phyloP scores from a whole-genome alignment of 2,888 invertebrate species.

The Eudasyphora cyanicolor region DNA sequence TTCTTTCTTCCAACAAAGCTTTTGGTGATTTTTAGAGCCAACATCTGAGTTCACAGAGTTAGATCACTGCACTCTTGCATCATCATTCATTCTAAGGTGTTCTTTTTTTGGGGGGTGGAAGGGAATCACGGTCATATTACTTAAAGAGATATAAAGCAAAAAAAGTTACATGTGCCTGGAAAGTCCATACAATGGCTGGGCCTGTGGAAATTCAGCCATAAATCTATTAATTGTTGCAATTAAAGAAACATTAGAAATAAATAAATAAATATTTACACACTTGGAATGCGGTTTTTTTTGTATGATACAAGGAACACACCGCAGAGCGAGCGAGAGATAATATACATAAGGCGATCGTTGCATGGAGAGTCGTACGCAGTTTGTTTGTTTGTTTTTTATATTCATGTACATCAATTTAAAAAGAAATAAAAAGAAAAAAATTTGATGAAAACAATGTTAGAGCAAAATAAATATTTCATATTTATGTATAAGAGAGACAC shows the following conservation, averaged over 20 bases:
- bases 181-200: slow-evolving; percentile 62
- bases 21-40: not conserved
- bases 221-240: slow-evolving; percentile 40
- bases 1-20: not conserved
- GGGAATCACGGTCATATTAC: not conserved
- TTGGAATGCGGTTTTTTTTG: not conserved
- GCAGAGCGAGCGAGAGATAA: slow-evolving; percentile 27
- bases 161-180: slow-evolving; percentile 61
- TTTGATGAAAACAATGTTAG: slow-evolving; percentile 39
- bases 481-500: slow-evolving; percentile 43
- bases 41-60: not conserved
- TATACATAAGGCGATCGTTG: slow-evolving; percentile 29
- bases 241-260: not conserved
- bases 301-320: slow-evolving; percentile 32
- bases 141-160: not conserved
- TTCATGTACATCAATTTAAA: slow-evolving; percentile 38
- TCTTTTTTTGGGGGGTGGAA: too few relatives aligned
- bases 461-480: slow-evolving; percentile 39
- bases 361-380: slow-evolving; percentile 31
- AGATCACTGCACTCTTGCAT: too few relatives aligned
- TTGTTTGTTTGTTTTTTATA: slow-evolving; percentile 16
- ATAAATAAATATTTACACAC: slow-evolving; percentile 25
- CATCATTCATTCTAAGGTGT: not conserved
- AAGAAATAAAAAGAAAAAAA: slow-evolving; percentile 50
- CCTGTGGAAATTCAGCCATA: slow-evolving; percentile 58